Conservation (phyloP, 2,888 invertebrate species). For the Lissocephala sabroskyi region DNA sequence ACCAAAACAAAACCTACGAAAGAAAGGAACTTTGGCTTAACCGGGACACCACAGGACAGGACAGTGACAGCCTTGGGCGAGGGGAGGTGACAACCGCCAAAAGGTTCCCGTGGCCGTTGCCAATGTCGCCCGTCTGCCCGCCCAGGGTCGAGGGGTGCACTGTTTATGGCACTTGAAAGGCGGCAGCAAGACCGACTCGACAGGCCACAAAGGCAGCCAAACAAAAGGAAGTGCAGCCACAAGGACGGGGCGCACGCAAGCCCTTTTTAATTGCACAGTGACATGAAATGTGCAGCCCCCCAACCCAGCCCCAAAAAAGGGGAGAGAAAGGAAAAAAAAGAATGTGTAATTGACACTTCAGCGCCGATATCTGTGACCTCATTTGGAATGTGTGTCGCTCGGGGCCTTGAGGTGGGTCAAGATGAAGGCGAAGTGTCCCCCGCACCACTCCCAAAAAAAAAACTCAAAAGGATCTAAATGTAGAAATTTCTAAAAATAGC, state of each 20-base stretch:
- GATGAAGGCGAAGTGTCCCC: conserved; percentile 27
- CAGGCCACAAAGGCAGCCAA: conserved; percentile 8
- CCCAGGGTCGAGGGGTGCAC: too few relatives aligned
- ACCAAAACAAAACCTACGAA: too few relatives aligned
- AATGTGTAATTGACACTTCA: conserved; percentile 64
- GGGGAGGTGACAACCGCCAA: neutral
- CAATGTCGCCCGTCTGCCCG: too few relatives aligned
- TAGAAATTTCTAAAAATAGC: too few relatives aligned
- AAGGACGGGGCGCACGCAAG: neutral
- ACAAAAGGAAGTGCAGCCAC: conserved; percentile 29
- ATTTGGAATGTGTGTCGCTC: conserved; percentile 55
- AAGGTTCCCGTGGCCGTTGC: too few relatives aligned
- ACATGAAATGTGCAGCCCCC: conserved; percentile 13
- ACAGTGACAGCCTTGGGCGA: too few relatives aligned
- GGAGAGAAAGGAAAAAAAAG: conserved; percentile 1
- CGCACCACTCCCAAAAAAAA: too few relatives aligned
- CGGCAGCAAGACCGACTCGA: neutral
- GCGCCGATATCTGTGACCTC: conserved; percentile 59
- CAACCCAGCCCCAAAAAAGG: conserved; percentile 2
- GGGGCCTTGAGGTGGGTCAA: conserved; percentile 56
- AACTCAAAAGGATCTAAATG: too few relatives aligned
- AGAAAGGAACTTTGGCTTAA: conserved; percentile 1
- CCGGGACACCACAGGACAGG: neutral
- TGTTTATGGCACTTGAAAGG: conserved; percentile 7
- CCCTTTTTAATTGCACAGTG: conserved; percentile 25